These are phyloP conservation scores for human DNA, from an alignment of 2,113 vertebrate genomes.

Conservation along the genomic window GRCh38 chr1:33868001-33868500, in stretches of 20 bases:
- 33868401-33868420: neutral
- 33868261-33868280: neutral
- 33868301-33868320: constrained; percentile 19
- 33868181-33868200: neutral
- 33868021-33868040: neutral
- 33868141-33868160: neutral
- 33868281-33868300: neutral
- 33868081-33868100: no score
- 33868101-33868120: neutral
- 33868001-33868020: constrained; percentile 41
- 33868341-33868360: neutral
- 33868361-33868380: neutral
- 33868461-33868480: no score
- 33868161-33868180: neutral
- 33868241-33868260: neutral
- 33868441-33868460: neutral
- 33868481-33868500: no score
- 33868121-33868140: neutral
- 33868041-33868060: neutral
- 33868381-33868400: neutral
- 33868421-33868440: neutral
- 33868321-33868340: constrained; percentile 42
- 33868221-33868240: neutral
- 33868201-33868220: neutral
- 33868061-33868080: neutral